phyloP scores from a whole-genome alignment of 2,797 vertebrate genomes.

The Acestrorhynchus altus region DNA sequence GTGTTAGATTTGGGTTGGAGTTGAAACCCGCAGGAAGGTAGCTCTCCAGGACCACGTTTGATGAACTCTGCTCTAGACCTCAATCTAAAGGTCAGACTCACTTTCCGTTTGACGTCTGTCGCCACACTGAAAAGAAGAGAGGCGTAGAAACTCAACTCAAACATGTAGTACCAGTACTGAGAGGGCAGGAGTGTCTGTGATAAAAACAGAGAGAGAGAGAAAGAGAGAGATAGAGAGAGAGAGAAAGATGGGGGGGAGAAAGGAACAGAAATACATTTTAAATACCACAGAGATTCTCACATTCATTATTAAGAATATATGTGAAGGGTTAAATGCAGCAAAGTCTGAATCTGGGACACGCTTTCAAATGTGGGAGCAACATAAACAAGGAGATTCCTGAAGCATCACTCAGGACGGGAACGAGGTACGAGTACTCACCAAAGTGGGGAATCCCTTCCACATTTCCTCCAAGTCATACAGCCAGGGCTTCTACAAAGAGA shows the following conservation, averaged over 20 bases:
- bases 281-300: neutral
- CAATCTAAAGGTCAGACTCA: conserved; percentile 69
- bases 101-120: conserved; percentile 95
- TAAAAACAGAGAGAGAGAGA: conserved; percentile 6
- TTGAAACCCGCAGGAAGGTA: too few species aligned
- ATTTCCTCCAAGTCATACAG: conserved; percentile 90
- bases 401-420: neutral
- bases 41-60: too few species aligned
- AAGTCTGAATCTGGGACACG: neutral
- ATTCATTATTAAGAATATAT: neutral
- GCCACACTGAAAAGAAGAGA: conserved; percentile 94
- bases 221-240: neutral
- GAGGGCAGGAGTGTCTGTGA: conserved; percentile 87
- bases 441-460: conserved; percentile 92
- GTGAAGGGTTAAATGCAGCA: neutral
- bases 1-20: too few species aligned
- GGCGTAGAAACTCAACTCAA: conserved; percentile 92
- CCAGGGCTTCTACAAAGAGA: conserved; percentile 87
- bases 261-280: too few species aligned
- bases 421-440: conserved; percentile 76
- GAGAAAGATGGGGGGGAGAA: neutral
- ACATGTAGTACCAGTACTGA: conserved; percentile 92
- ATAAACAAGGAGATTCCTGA: conserved; percentile 4
- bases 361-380: neutral
- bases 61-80: too few species aligned